Conservation (phyloP, 2,888 invertebrate genomes). For the Neoscelio sp. region DNA sequence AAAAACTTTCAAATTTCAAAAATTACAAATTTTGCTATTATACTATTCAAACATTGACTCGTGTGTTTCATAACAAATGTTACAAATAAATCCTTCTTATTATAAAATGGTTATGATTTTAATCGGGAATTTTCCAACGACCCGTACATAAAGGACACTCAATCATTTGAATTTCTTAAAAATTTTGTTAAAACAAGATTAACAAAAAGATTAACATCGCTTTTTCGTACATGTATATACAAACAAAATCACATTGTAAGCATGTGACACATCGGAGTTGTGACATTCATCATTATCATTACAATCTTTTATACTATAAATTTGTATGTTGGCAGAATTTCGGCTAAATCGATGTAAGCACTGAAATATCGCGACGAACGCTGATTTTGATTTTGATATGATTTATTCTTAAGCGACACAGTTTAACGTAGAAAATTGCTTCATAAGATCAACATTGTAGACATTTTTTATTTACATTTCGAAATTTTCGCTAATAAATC, state of each 20-base stretch:
- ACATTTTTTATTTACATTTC: constrained; percentile 30
- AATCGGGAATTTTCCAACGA: too few relatives aligned
- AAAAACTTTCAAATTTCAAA: too few relatives aligned
- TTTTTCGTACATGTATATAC: constrained; percentile 7
- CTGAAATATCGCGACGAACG: background rate
- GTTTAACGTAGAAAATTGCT: constrained; percentile 30
- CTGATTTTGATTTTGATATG: constrained; percentile 18
- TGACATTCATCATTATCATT: constrained; percentile 3
- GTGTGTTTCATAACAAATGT: too few relatives aligned
- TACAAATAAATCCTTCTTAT: too few relatives aligned
- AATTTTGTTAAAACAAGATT: background rate
- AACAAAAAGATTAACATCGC: background rate
- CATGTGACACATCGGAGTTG: constrained; percentile 7
- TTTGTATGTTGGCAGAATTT: constrained; percentile 27
- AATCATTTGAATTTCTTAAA: constrained; percentile 1
- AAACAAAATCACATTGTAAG: constrained; percentile 15
- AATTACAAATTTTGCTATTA: too few relatives aligned
- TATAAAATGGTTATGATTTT: too few relatives aligned
- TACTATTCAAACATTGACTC: too few relatives aligned
- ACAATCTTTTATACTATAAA: constrained; percentile 1
- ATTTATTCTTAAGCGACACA: constrained; percentile 21
- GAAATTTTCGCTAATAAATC: constrained; percentile 9
- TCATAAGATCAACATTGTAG: constrained; percentile 41
- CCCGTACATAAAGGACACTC: too few relatives aligned
- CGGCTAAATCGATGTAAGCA: constrained; percentile 10